phyloP scores from a whole-genome alignment of 2,888 invertebrate genomes.

The Ischnura elegans region DNA sequence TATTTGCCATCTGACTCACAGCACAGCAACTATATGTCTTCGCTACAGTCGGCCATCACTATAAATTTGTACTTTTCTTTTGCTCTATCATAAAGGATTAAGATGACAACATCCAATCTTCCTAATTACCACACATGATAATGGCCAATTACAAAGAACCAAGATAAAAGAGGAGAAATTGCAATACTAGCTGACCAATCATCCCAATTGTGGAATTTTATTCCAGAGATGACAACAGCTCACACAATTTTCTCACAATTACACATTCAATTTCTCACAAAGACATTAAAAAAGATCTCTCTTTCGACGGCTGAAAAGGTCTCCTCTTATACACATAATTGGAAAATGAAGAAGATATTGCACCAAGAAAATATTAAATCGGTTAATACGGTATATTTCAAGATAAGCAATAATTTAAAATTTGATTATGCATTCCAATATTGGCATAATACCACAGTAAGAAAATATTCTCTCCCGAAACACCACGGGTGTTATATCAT shows the following conservation, averaged over 20 bases:
- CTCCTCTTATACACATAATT: not conserved
- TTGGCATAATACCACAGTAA: not conserved
- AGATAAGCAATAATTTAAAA: not conserved
- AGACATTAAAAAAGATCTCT: not conserved
- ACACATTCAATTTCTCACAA: not conserved
- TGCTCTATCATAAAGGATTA: not conserved
- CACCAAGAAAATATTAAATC: not conserved
- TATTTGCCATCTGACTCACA: not conserved
- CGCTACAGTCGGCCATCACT: conserved; percentile 23
- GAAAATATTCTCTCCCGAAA: conserved; percentile 32
- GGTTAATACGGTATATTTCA: not conserved
- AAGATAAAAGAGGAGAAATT: not conserved
- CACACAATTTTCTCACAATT: not conserved
- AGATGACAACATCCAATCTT: conserved; percentile 40
- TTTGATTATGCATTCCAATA: not conserved
- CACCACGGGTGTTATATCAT: not conserved
- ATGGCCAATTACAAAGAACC: not conserved
- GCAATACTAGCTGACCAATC: not conserved
- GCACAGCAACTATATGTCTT: not conserved
- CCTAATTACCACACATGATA: not conserved
- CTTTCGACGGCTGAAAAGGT: not conserved
- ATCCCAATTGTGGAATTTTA: not conserved
- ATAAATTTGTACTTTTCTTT: conserved; percentile 38
- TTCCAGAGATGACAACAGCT: not conserved
- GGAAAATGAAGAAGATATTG: too few relatives aligned